Conservation (phyloP, 2,888 invertebrate species). For the Lampropteryx suffumata region DNA sequence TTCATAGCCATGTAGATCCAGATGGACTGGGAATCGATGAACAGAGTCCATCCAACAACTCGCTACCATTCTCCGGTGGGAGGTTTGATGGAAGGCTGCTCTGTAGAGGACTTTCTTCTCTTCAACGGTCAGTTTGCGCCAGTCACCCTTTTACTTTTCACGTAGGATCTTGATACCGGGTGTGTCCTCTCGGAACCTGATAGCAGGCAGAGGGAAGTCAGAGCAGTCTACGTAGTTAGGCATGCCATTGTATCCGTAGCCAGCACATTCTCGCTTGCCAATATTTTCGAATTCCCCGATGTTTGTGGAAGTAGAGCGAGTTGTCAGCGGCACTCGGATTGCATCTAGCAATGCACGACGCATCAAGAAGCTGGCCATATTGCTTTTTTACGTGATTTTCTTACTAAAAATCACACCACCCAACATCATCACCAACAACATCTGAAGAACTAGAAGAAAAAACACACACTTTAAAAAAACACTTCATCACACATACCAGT, state of each 20-base stretch:
- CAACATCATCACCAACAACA: too few species aligned
- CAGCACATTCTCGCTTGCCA: conserved; percentile 95
- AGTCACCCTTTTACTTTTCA: conserved; percentile 97
- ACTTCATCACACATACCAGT: too few species aligned
- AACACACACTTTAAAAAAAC: too few species aligned
- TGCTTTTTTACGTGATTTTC: too few species aligned
- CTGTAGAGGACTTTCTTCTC: conserved; percentile 98
- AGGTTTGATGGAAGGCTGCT: conserved; percentile 96
- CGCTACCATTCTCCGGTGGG: conserved; percentile 94
- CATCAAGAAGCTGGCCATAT: conserved; percentile 69
- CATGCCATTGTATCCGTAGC: conserved; percentile 91
- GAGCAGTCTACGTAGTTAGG: conserved; percentile 89
- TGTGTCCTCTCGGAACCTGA: conserved; percentile 90
- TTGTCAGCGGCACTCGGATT: conserved; percentile 75
- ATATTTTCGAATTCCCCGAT: conserved; percentile 79
- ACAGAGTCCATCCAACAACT: conserved; percentile 82
- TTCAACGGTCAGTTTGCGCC: conserved; percentile 93
- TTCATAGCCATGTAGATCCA: conserved; percentile 86
- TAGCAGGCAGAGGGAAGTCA: conserved; percentile 93
- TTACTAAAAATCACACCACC: too few species aligned
- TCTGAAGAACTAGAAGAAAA: too few species aligned
- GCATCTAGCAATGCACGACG: conserved; percentile 74
- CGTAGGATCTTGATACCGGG: conserved; percentile 89
- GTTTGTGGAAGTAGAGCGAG: conserved; percentile 67
- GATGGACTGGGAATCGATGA: conserved; percentile 73